phyloP scores from a whole-genome alignment of 2,797 vertebrate genomes.

The Chelidonichthys spinosus region DNA sequence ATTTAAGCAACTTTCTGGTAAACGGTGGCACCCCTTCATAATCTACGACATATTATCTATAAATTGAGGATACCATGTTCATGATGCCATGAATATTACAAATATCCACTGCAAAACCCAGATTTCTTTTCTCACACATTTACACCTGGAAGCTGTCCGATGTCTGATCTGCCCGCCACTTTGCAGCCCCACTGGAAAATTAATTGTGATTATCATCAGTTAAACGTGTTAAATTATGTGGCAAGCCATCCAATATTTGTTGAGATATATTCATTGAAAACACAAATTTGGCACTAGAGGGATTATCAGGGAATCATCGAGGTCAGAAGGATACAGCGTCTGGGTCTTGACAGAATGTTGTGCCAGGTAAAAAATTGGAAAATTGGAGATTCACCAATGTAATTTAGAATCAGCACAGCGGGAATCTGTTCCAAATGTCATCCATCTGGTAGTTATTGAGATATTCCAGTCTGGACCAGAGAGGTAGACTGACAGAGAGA shows the following conservation, averaged over 20 bases:
- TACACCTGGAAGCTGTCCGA: not conserved
- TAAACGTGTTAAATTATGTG: not conserved
- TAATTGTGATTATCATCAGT: conserved; percentile 6
- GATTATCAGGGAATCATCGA: not conserved
- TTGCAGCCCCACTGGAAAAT: not conserved
- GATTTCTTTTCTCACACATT: not conserved
- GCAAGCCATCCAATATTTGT: not conserved
- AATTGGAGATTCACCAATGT: not conserved
- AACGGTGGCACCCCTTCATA: not conserved
- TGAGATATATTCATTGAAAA: not conserved
- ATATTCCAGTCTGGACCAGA: not conserved
- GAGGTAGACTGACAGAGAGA: not conserved
- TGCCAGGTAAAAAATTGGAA: not conserved
- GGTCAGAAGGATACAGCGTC: not conserved
- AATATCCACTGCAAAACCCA: too few species aligned
- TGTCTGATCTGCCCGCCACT: not conserved
- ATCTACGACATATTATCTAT: not conserved
- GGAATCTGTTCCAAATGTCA: not conserved
- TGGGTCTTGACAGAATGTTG: too few species aligned
- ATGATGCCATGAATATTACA: too few species aligned
- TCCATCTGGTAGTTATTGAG: not conserved
- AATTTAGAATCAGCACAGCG: not conserved
- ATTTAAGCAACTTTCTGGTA: not conserved
- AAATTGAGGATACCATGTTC: too few species aligned
- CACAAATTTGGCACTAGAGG: not conserved